Evolutionary conservation across 1,140 invertebrate genomes (phyloP), one percentile per base, ranked within the genome.

Genomic region (Geopemphigus sp.): DNA sequence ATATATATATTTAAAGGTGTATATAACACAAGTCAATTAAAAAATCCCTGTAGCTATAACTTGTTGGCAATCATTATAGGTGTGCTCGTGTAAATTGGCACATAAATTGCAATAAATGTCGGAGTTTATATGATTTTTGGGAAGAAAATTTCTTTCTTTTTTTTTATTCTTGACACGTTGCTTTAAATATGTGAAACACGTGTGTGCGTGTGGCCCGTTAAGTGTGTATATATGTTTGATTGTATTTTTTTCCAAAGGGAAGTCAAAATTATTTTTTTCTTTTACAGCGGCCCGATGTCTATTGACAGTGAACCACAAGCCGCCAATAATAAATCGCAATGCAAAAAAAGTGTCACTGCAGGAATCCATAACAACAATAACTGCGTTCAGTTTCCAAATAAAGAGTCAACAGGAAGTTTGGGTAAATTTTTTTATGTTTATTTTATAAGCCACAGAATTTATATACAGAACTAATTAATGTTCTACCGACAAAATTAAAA

Each of bases 101-200:
- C 74, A 78, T 78, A 78, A 78, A 78, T 78, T 29, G 74, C 56
- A 78, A 78, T 78, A 78, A 78, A 78, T 59, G 74, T 78, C 57
- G 39, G n/a, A n/a, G 47, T 47, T 47, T 47, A 47, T 26, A 47
- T 47, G 39, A 45, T 47, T 78, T 63, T 78, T 45, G 22, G 39
- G n/a, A 54, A 63, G 17, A 54, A 78, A 45, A 63, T 19, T 45
- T 59, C 29, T 14, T 63, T 61, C 15, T 78, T 78, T 45, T 78
- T n/a, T n/a, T 61, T 63, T 53, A 53, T 72, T n/a, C 47, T 72
- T 24, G 57, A 78, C 56, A 61, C 19, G 26, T 61, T 63, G 56
- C 74, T 56, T 78, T 61, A 26, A 47, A 63, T 50, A 78, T 63
- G 39, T 14, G 14, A 78, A 78, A 78, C 68, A 72, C 15, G 39